These are phyloP conservation scores for Anabacerthia variegaticeps DNA, from an alignment of 2,797 vertebrate genomes.

Conservation along the genomic window DNA sequence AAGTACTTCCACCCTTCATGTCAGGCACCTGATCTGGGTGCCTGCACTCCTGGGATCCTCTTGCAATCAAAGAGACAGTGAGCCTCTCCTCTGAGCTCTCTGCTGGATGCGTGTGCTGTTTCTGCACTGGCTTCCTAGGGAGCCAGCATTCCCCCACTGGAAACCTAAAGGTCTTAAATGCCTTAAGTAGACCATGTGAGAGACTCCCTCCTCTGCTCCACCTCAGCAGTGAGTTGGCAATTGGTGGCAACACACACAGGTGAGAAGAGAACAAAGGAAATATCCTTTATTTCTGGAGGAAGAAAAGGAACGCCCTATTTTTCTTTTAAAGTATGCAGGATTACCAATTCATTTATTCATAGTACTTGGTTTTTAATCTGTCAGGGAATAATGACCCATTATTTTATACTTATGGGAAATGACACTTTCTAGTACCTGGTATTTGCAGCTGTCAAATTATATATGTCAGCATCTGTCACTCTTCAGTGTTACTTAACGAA, in stretches of 20 bases:
- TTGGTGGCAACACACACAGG: background rate
- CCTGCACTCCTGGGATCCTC: background rate
- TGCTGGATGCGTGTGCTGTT: background rate
- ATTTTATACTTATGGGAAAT: constrained; percentile 71
- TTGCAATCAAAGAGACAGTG: background rate
- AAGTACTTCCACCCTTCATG: background rate
- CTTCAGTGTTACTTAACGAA: constrained; percentile 15
- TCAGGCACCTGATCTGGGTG: background rate
- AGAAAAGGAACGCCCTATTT: constrained; percentile 49
- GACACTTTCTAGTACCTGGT: constrained; percentile 64
- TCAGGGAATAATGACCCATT: constrained; percentile 66
- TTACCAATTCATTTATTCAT: constrained; percentile 57
- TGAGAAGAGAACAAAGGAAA: constrained; percentile 63
- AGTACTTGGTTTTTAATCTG: constrained; percentile 64
- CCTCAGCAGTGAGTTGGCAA: background rate
- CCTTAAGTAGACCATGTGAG: background rate
- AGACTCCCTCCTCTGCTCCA: background rate
- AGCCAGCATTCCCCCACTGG: background rate
- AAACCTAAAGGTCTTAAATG: background rate
- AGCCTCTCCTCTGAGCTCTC: background rate
- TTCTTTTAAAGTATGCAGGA: constrained; percentile 53
- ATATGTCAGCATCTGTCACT: constrained; percentile 61
- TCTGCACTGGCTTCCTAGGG: background rate
- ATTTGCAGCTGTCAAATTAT: constrained; percentile 64
- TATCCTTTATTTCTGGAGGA: constrained; percentile 46